phyloP scores from a whole-genome alignment of 1,140 invertebrate species.

The Cryptotermes secundus region DNA sequence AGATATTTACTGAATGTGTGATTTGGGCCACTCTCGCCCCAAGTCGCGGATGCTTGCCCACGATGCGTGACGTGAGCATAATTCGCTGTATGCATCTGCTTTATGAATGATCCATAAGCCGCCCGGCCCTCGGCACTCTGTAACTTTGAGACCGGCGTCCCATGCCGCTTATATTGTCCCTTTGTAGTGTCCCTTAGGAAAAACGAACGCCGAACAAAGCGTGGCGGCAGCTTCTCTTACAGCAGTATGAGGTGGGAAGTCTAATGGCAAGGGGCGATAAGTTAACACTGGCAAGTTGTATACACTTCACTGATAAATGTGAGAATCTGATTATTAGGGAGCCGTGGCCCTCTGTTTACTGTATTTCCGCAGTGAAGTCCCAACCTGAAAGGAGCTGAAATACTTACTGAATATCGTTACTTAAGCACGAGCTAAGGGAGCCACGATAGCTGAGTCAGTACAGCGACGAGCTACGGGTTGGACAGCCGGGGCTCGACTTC shows the following conservation, averaged over 20 bases:
- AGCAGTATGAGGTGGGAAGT: not conserved
- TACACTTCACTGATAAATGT: not conserved
- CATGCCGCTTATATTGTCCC: not conserved
- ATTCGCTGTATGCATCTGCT: not conserved
- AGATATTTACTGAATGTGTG: too few species aligned
- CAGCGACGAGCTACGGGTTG: too few species aligned
- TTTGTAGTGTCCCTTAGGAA: not conserved
- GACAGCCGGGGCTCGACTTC: too few species aligned
- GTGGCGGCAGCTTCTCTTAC: not conserved
- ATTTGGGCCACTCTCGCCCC: not conserved
- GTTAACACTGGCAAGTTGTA: not conserved
- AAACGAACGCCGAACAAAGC: too few species aligned
- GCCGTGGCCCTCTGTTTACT: too few species aligned
- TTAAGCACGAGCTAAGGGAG: too few species aligned
- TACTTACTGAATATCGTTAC: too few species aligned
- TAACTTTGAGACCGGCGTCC: not conserved
- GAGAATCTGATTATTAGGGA: not conserved
- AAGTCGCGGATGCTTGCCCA: not conserved
- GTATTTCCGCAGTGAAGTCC: too few species aligned
- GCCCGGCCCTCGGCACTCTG: not conserved
- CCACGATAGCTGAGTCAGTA: too few species aligned
- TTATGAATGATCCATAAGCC: slow-evolving; percentile 19
- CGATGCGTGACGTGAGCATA: not conserved
- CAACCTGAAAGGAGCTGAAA: too few species aligned
- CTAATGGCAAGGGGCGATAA: not conserved